Evolutionary conservation across 2,888 invertebrate species (phyloP).

Genomic region (Craniophora ligustri): DNA sequence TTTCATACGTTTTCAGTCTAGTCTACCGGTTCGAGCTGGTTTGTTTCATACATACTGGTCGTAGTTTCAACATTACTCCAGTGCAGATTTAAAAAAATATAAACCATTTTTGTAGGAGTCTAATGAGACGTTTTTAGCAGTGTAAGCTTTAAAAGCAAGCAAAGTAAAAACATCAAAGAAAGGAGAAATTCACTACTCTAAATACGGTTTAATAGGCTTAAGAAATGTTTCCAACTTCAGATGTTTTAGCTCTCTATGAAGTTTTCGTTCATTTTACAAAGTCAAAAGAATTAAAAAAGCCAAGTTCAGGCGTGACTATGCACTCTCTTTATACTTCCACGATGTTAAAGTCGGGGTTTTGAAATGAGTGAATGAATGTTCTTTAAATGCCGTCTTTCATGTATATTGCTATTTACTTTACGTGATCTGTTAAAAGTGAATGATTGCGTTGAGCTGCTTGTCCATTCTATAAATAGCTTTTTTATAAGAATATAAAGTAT

Average conservation of each 20-base stretch:
- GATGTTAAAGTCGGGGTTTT: conserved; percentile 6
- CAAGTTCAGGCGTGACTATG: conserved; percentile 44
- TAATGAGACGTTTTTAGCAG: too few relatives aligned
- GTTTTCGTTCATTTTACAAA: conserved; percentile 46
- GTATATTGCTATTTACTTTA: conserved; percentile 9
- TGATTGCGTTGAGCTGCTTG: conserved; percentile 20
- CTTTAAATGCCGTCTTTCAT: conserved; percentile 29
- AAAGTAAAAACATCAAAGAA: neutral
- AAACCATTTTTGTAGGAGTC: too few relatives aligned
- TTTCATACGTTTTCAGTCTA: too few relatives aligned
- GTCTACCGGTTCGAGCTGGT: too few relatives aligned
- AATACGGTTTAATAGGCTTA: conserved; percentile 11
- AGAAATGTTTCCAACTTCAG: conserved; percentile 16
- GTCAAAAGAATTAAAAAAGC: conserved; percentile 52
- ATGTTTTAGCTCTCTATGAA: conserved; percentile 16
- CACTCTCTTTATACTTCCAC: conserved; percentile 38
- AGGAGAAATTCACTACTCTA: neutral
- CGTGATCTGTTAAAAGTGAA: conserved; percentile 20
- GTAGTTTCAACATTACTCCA: too few relatives aligned
- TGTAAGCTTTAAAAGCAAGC: too few relatives aligned
- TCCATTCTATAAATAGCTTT: conserved; percentile 2
- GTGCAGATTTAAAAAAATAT: too few relatives aligned
- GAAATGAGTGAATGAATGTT: conserved; percentile 21
- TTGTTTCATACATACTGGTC: too few relatives aligned
- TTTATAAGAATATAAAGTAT: too few relatives aligned